Base-by-base conservation (phyloP, 2,888 invertebrate genomes). In the Drosophila mettleri region DNA sequence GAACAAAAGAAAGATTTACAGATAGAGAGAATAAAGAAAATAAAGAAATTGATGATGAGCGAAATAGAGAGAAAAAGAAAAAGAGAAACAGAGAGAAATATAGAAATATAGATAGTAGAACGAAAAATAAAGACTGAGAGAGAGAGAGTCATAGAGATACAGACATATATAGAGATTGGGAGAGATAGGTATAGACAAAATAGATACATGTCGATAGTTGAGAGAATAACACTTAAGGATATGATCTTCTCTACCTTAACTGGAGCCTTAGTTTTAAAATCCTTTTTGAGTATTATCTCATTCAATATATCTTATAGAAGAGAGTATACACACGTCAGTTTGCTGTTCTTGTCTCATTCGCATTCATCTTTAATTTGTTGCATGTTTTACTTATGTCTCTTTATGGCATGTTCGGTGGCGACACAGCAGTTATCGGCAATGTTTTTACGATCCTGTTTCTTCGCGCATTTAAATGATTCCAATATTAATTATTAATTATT, bases 351-450 rank as follows among this genome's bases (percentile, higher is more conserved):
- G 49, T 59, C 53, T 43, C 45, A 55, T 63, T 36, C 39, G 45
- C 43, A 45, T 68, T 58, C 62, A 64, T 43, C 16, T 48, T 51
- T 61, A 70, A 64, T 77, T 72, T 79, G 77, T 69, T 72, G 72
- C 68, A 58, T 74, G 85, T 72, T 69, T 59, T 41, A 36, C 63
- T 55, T 49, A 41, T 22, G 58, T 7, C 34, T 58, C 52, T 59
- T 66, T 66, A 58, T 67, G 67, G 51, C 62, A 49, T 62, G 57
- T 60, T 45, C 20, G 45, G 51, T 45, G 43, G 53, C 48, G 31
- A 41, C 51, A 49, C 16, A 24, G 36, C 39, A 34, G 61, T 66
- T 43, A 49, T 60, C 55, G 60, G 14, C 64, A 22, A 43, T 61
- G 63, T 55, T 43, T 60, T 41, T 41, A 34, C 12, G 51, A 7